phyloP scores from a whole-genome alignment of 2,888 invertebrate species.

The Fissipunctia ypsillon region DNA sequence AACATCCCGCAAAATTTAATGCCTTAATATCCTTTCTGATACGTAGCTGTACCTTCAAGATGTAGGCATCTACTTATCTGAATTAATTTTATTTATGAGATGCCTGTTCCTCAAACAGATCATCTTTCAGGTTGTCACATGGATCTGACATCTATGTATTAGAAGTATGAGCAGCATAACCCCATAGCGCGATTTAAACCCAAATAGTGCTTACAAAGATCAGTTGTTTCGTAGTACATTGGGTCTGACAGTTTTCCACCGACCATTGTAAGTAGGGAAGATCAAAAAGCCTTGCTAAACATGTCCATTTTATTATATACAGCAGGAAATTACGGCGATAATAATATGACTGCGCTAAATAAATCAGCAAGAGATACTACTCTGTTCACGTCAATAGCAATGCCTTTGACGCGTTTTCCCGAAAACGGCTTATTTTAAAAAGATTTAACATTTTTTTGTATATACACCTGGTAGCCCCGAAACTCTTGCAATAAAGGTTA shows the following conservation, averaged over 20 bases:
- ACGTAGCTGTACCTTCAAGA: too few species aligned
- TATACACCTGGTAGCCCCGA: slow-evolving; percentile 56
- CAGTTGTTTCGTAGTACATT: background rate
- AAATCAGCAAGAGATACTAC: background rate
- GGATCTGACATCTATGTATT: background rate
- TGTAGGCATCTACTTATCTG: background rate
- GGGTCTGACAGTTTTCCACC: background rate
- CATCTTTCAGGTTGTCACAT: background rate
- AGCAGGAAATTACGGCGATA: background rate
- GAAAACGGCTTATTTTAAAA: slow-evolving; percentile 46
- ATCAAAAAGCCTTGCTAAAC: background rate
- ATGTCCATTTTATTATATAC: background rate
- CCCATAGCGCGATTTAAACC: background rate
- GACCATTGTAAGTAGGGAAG: background rate
- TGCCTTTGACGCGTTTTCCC: background rate
- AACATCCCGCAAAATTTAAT: too few species aligned
- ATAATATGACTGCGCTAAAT: background rate
- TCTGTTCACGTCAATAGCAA: slow-evolving; percentile 4
- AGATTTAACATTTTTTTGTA: slow-evolving; percentile 50
- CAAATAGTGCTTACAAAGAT: background rate
- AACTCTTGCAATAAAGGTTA: slow-evolving; percentile 69
- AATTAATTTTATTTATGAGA: slow-evolving; percentile 6
- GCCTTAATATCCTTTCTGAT: background rate
- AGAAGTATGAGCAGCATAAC: background rate
- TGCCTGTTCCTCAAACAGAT: background rate